Base-by-base conservation (phyloP, 1,140 invertebrate species). In the Tetraneura akinire region DNA sequence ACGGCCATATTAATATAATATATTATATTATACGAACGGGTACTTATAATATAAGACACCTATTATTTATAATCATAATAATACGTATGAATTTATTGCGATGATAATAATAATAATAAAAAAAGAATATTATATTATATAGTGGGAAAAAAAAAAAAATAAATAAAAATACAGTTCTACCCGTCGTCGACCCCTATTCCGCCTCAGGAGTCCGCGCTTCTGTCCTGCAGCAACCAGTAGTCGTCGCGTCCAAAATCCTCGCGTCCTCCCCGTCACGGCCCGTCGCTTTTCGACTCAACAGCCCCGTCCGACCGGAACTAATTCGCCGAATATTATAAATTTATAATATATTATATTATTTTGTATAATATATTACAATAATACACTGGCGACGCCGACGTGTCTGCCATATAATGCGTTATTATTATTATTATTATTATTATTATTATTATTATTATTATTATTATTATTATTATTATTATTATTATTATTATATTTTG, bases 251-350 rank as follows among this genome's bases (percentile, higher is more conserved):
- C n/a, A n/a, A n/a, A n/a, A n/a, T n/a, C n/a, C 13, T 29, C 14
- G 57, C 14, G 55, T 64, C 70, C 21, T 66, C 32, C 37, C 57
- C 73, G 73, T 76, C 73, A 76, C 73, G 73, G 73, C 29, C 73
- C 53, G 47, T 16, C 49, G 73, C 53, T 37, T 37, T 55, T 60
- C 14, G n/a, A 76, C 51, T 76, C 70, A 53, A 53, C 71, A 51
- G 51, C 53, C 71, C 37, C 55, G 74, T 13, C 23, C 74, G 55
- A 78, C 74, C 74, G 74, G 74, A 78, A 78, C 74, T 78, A 78
- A 78, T 78, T 78, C 74, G 74, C 47, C 16, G 9, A 23, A 23
- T 37, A n/a, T n/a, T n/a, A n/a, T n/a, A n/a, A n/a, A n/a, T n/a
- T n/a, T n/a, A n/a, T n/a, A 13, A 4, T 18, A n/a, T 64, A 42